phyloP scores from a whole-genome alignment of 2,113 vertebrate genomes.

The Cyprinodon brontotheroides region DNA sequence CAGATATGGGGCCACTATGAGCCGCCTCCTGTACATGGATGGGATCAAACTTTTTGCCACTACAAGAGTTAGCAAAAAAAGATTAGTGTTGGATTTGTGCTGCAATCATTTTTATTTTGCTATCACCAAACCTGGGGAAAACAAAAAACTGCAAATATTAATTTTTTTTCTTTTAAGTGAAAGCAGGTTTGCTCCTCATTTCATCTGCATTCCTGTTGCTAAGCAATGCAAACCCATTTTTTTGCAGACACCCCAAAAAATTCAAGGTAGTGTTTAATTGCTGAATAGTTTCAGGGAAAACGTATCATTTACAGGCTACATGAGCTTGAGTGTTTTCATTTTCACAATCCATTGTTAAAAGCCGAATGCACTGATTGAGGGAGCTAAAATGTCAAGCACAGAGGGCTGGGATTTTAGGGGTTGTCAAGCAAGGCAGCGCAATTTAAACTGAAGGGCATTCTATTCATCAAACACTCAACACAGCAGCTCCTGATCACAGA shows the following conservation, averaged over 20 bases:
- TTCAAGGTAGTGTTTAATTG: slow-evolving; percentile 48
- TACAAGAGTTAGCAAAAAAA: no score
- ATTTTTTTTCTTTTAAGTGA: slow-evolving; percentile 32
- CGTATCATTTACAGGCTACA: slow-evolving; percentile 54
- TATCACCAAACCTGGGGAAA: slow-evolving; percentile 29
- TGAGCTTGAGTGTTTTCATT: slow-evolving; percentile 49
- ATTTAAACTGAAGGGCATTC: slow-evolving; percentile 66
- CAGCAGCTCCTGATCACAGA: slow-evolving; percentile 41
- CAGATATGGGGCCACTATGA: no score
- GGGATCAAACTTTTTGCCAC: no score
- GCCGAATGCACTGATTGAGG: slow-evolving; percentile 62
- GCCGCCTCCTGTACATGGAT: no score
- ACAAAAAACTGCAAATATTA: slow-evolving; percentile 45
- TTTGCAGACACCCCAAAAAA: slow-evolving; percentile 11
- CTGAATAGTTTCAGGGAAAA: slow-evolving; percentile 45
- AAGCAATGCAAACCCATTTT: slow-evolving; percentile 27
- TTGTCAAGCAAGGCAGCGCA: slow-evolving; percentile 62
- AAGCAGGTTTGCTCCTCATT: slow-evolving; percentile 31
- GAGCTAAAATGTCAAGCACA: slow-evolving; percentile 68
- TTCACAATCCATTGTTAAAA: slow-evolving; percentile 51
- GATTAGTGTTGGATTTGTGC: slow-evolving; percentile 19
- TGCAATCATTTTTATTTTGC: slow-evolving; percentile 29
- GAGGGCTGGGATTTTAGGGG: slow-evolving; percentile 56
- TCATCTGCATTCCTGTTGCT: slow-evolving; percentile 38
- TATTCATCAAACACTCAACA: slow-evolving; percentile 61